phyloP scores from a whole-genome alignment of 2,113 vertebrate genomes.

The Pseudorasbora parva region DNA sequence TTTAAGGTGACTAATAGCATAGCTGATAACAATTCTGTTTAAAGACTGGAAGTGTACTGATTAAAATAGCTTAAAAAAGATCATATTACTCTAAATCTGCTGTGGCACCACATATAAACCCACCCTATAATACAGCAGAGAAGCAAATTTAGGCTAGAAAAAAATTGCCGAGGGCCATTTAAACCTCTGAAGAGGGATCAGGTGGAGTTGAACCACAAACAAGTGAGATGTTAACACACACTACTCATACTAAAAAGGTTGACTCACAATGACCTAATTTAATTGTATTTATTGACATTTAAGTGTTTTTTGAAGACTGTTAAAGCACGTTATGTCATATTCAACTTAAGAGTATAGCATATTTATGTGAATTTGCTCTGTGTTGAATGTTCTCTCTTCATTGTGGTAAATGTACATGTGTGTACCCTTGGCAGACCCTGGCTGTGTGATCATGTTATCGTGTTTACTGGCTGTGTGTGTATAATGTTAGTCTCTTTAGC shows the following conservation, averaged over 20 bases:
- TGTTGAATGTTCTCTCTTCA: neutral
- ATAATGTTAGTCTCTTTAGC: neutral
- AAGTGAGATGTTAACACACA: neutral
- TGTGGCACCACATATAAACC: neutral
- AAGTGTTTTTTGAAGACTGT: neutral
- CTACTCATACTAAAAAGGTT: neutral
- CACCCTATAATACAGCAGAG: neutral
- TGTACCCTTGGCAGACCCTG: conserved; percentile 23
- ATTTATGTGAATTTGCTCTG: conserved; percentile 3
- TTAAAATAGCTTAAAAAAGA: neutral
- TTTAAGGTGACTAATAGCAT: too few species aligned
- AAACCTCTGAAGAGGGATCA: neutral
- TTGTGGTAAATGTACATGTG: neutral
- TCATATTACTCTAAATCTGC: neutral
- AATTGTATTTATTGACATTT: neutral
- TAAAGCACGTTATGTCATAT: too few species aligned
- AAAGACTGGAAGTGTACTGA: neutral
- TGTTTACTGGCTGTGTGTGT: conserved; percentile 20
- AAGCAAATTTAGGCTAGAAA: neutral
- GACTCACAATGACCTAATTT: neutral
- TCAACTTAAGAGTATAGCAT: neutral
- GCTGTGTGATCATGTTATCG: conserved; percentile 19
- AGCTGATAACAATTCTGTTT: too few species aligned
- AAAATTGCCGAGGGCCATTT: neutral
- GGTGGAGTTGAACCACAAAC: neutral